These are phyloP conservation scores for Dunckerocampus dactyliophorus DNA, from an alignment of 2,113 vertebrate genomes.

Conservation along the genomic window DNA sequence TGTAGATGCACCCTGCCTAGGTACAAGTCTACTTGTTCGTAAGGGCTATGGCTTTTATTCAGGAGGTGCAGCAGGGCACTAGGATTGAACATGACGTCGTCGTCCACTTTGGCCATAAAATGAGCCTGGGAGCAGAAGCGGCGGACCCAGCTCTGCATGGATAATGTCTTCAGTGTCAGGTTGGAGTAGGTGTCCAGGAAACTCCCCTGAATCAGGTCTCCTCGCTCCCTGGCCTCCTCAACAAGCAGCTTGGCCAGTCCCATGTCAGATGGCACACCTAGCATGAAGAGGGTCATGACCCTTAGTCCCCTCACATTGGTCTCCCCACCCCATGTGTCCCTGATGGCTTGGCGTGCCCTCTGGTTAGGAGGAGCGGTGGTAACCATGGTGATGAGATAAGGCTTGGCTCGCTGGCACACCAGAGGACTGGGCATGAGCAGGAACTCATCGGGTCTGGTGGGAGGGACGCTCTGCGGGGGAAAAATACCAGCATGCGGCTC, in stretches of 20 bases:
- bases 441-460: conserved; percentile 64
- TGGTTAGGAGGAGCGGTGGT: conserved; percentile 72
- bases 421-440: conserved; percentile 68
- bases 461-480: conserved; percentile 59
- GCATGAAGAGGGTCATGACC: conserved; percentile 79
- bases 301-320: conserved; percentile 61
- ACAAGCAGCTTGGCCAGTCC: conserved; percentile 65
- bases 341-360: conserved; percentile 74
- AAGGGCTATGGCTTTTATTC: conserved; percentile 56
- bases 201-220: conserved; percentile 80
- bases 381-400: conserved; percentile 79
- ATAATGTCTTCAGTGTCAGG: conserved; percentile 84
- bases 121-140: conserved; percentile 74
- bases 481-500: conserved; percentile 39
- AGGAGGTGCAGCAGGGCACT: conserved; percentile 69
- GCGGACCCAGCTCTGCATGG: conserved; percentile 76
- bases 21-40: conserved; percentile 73
- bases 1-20: conserved; percentile 79
- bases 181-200: conserved; percentile 84
- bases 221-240: conserved; percentile 66
- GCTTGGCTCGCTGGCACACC: conserved; percentile 67
- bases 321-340: conserved; percentile 80
- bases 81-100: conserved; percentile 86
- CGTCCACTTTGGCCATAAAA: conserved; percentile 85
- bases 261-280: conserved; percentile 67